Percentiles rank a stretch among this genome's conserved stretches.
Conservation (phyloP, 2,888 invertebrate species). For the Periphyllus acericola region DNA sequence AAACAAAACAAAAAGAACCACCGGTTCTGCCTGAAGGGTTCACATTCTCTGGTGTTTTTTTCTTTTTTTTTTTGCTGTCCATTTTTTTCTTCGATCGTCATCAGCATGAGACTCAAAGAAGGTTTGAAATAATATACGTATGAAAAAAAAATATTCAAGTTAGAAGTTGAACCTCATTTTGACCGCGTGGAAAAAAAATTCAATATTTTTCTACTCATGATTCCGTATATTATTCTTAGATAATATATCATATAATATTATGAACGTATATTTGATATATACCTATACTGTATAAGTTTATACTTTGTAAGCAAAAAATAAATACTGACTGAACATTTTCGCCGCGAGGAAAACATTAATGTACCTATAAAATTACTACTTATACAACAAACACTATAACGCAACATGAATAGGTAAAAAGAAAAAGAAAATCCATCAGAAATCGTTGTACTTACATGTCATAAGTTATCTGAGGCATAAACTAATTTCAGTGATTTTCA, state of each 20-base stretch:
- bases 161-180: conserved; percentile 39
- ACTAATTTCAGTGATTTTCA: too few species aligned
- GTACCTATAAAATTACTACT: not conserved
- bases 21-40: conserved; percentile 62
- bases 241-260: not conserved
- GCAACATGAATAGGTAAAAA: too few species aligned
- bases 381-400: too few species aligned
- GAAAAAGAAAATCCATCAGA: too few species aligned
- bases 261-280: not conserved
- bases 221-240: not conserved
- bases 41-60: conserved; percentile 57
- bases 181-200: conserved; percentile 15
- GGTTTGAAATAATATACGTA: conserved; percentile 30
- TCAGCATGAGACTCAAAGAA: conserved; percentile 51
- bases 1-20: conserved; percentile 62
- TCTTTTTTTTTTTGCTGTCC: conserved; percentile 33
- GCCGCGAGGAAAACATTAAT: not conserved
- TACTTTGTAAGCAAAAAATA: not conserved
- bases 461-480: too few species aligned
- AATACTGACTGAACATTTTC: not conserved
- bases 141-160: conserved; percentile 27
- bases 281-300: not conserved
- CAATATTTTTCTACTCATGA: conserved; percentile 1
- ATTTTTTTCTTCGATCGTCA: conserved; percentile 48
- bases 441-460: too few species aligned